These are phyloP conservation scores for Nilaparvata lugens DNA, from an alignment of 1,140 invertebrate species.

Conservation along the genomic window DNA sequence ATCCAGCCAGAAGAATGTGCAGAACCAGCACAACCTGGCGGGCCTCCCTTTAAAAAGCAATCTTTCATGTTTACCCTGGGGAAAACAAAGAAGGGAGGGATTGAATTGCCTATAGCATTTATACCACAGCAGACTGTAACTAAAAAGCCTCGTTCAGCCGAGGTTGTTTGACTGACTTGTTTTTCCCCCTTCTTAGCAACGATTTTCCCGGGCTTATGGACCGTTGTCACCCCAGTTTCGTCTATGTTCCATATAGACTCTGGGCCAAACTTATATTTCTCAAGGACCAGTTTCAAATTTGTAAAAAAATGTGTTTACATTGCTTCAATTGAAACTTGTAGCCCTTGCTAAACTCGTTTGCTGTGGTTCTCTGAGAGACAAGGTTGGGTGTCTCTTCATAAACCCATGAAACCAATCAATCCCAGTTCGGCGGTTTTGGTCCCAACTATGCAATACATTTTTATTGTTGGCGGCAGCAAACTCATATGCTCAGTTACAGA, in stretches of 20 bases:
- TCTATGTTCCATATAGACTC: constrained; percentile 35
- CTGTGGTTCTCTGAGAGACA: constrained; percentile 3
- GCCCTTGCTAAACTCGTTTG: not conserved
- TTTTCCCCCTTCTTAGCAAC: constrained; percentile 31
- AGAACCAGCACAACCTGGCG: constrained; percentile 21
- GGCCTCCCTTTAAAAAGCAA: constrained; percentile 28
- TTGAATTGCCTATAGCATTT: constrained; percentile 29
- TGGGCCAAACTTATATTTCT: constrained; percentile 28
- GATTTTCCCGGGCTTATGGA: constrained; percentile 34
- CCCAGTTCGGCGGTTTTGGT: not conserved
- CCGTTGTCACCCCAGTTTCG: constrained; percentile 38
- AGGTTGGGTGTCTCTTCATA: constrained; percentile 1
- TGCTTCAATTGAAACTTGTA: not conserved
- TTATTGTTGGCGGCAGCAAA: not conserved
- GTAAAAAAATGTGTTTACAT: constrained; percentile 4
- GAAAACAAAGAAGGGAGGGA: constrained; percentile 33
- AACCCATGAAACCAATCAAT: not conserved
- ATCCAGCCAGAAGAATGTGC: constrained; percentile 18
- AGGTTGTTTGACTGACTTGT: constrained; percentile 33
- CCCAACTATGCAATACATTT: not conserved
- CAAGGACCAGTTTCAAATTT: constrained; percentile 7
- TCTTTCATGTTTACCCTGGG: constrained; percentile 29
- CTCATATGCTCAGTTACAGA: constrained; percentile 1
- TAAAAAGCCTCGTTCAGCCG: constrained; percentile 33
- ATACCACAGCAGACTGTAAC: constrained; percentile 31